phyloP scores from a whole-genome alignment of 2,113 vertebrate species.

The Bubo bubo region DNA sequence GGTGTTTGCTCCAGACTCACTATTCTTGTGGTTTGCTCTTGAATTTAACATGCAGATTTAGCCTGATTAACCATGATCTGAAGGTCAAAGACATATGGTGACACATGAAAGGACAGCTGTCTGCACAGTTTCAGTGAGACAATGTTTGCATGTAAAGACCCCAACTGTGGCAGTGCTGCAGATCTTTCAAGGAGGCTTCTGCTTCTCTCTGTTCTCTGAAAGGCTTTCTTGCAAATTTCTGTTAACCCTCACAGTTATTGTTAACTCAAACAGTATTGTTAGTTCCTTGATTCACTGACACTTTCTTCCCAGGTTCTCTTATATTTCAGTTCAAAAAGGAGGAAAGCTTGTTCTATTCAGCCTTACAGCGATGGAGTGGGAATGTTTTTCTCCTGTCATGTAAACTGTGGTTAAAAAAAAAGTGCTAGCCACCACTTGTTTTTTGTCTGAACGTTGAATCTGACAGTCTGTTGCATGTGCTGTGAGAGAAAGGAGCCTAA shows the following conservation, averaged over 20 bases:
- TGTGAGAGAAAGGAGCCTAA: background rate
- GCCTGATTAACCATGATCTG: background rate
- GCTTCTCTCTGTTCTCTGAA: background rate
- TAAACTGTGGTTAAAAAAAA: background rate
- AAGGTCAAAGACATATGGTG: background rate
- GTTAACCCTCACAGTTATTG: background rate
- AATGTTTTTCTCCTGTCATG: background rate
- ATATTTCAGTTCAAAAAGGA: background rate
- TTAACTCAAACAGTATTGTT: background rate
- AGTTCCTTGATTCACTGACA: background rate
- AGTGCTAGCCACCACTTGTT: background rate
- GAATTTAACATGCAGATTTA: background rate
- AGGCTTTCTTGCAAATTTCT: background rate
- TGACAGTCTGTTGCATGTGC: background rate
- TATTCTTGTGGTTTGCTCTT: background rate
- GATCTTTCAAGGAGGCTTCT: background rate
- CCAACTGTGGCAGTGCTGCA: background rate
- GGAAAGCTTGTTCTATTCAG: background rate
- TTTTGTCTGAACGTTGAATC: background rate
- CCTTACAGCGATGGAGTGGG: background rate
- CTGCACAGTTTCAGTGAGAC: background rate
- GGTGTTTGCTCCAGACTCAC: background rate
- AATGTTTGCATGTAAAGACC: background rate
- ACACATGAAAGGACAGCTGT: background rate
- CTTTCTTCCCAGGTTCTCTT: background rate